These are phyloP conservation scores for Melanotaenia parkinsoni DNA, from an alignment of 2,797 vertebrate genomes.

Conservation along the genomic window DNA sequence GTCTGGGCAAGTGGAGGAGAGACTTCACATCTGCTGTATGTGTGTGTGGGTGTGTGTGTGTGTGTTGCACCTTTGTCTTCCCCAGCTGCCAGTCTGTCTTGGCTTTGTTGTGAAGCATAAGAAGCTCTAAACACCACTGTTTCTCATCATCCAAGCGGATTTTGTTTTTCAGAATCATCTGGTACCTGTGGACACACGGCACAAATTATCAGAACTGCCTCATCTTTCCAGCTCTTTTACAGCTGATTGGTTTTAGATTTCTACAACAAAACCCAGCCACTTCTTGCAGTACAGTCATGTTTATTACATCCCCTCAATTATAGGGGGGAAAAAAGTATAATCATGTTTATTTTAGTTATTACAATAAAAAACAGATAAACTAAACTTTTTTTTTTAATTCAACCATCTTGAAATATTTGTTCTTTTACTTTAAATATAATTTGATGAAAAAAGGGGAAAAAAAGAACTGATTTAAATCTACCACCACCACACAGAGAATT, in stretches of 20 bases:
- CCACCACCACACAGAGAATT: neutral
- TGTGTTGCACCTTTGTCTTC: conserved; percentile 89
- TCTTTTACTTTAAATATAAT: neutral
- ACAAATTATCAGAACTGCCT: neutral
- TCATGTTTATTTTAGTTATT: neutral
- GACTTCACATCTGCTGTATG: neutral
- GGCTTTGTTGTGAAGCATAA: conserved; percentile 79
- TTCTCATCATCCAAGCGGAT: conserved; percentile 71
- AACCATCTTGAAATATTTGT: neutral
- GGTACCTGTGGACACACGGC: conserved; percentile 83
- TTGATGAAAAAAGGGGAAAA: neutral
- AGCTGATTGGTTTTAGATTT: neutral
- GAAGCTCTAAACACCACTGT: conserved; percentile 82
- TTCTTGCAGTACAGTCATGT: neutral
- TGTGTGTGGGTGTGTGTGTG: conserved; percentile 17
- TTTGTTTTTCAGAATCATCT: conserved; percentile 84
- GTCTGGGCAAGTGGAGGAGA: conserved; percentile 30
- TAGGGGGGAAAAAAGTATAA: neutral
- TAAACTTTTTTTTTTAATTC: neutral
- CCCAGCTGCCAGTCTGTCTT: conserved; percentile 90
- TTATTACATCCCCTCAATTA: neutral
- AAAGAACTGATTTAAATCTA: neutral
- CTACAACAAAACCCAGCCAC: neutral
- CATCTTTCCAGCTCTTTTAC: neutral
- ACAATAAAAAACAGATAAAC: neutral